Percentiles rank a stretch among this genome's conserved stretches.
These are phyloP conservation scores for Dasysyrphus albostriatus DNA, from an alignment of 2,888 invertebrate genomes.

Conservation along the genomic window DNA sequence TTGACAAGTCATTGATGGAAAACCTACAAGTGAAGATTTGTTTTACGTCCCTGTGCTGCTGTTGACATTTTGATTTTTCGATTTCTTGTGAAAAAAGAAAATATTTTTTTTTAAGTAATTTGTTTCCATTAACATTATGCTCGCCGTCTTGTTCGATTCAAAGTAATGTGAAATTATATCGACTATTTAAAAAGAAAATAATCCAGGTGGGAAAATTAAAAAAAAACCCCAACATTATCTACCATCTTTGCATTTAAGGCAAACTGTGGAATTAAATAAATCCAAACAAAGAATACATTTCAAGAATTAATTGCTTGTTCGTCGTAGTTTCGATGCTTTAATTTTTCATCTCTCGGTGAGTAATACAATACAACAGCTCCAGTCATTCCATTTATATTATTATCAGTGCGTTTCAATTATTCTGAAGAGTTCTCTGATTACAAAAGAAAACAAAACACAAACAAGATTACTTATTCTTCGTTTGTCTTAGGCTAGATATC, in stretches of 20 bases:
- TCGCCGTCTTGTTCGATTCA: background rate
- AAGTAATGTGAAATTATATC: constrained; percentile 30
- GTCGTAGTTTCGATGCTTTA: constrained; percentile 54
- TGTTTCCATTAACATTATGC: background rate
- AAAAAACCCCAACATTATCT: background rate
- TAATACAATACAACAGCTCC: constrained; percentile 38
- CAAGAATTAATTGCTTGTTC: constrained; percentile 1
- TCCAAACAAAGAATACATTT: constrained; percentile 58
- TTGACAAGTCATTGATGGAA: constrained; percentile 53
- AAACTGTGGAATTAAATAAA: constrained; percentile 31
- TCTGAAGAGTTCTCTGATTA: background rate
- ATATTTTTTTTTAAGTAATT: constrained; percentile 21
- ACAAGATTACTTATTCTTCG: constrained; percentile 13
- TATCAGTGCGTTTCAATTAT: constrained; percentile 29
- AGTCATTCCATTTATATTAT: background rate
- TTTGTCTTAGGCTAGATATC: constrained; percentile 1
- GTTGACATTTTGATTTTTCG: constrained; percentile 61
- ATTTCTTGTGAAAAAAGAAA: constrained; percentile 33
- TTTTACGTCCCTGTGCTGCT: background rate
- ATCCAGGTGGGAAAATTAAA: background rate
- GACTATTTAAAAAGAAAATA: background rate
- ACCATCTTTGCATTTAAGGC: background rate
- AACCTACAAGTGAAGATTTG: constrained; percentile 67
- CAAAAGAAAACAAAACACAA: constrained; percentile 36
- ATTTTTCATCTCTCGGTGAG: constrained; percentile 58